phyloP scores from a whole-genome alignment of 2,113 vertebrate genomes.

The Callionymus lyra region DNA sequence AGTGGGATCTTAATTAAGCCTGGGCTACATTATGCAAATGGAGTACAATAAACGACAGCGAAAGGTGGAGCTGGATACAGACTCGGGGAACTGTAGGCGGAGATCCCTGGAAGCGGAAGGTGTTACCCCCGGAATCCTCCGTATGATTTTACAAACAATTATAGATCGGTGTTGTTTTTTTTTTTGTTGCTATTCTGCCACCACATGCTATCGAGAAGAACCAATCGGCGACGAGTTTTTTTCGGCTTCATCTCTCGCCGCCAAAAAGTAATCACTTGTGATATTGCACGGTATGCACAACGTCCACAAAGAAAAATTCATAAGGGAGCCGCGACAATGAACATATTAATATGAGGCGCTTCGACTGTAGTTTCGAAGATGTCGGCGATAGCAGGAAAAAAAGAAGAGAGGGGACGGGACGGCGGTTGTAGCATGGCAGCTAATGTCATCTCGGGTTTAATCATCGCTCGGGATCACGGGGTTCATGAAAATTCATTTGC shows the following conservation, averaged over 20 bases:
- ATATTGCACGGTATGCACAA: slow-evolving; percentile 38
- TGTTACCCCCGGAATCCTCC: slow-evolving; percentile 25
- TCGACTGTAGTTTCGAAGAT: slow-evolving; percentile 53
- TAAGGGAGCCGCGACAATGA: slow-evolving; percentile 44
- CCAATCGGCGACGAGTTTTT: slow-evolving; percentile 8
- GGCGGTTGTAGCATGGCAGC: slow-evolving; percentile 54
- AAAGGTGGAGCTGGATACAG: slow-evolving; percentile 54
- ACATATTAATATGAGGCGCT: slow-evolving; percentile 51
- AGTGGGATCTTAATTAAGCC: slow-evolving; percentile 68
- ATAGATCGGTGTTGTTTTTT: slow-evolving; percentile 24
- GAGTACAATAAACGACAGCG: slow-evolving; percentile 64
- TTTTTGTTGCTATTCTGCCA: slow-evolving; percentile 8
- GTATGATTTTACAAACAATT: slow-evolving; percentile 23
- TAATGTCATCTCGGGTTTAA: slow-evolving; percentile 70
- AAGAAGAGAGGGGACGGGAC: slow-evolving; percentile 44
- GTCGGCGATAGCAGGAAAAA: slow-evolving; percentile 35
- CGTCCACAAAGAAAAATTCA: slow-evolving; percentile 45
- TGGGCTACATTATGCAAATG: slow-evolving; percentile 68
- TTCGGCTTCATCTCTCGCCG: slow-evolving; percentile 10
- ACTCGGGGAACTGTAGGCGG: slow-evolving; percentile 43
- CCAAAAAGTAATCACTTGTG: slow-evolving; percentile 26
- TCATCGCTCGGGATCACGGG: slow-evolving; percentile 64
- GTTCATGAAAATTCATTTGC: slow-evolving; percentile 71
- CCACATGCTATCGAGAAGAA: slow-evolving; percentile 11
- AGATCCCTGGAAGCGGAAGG: slow-evolving; percentile 30